phyloP scores from a whole-genome alignment of 2,888 invertebrate species.

The Lacanobia wlatinum region DNA sequence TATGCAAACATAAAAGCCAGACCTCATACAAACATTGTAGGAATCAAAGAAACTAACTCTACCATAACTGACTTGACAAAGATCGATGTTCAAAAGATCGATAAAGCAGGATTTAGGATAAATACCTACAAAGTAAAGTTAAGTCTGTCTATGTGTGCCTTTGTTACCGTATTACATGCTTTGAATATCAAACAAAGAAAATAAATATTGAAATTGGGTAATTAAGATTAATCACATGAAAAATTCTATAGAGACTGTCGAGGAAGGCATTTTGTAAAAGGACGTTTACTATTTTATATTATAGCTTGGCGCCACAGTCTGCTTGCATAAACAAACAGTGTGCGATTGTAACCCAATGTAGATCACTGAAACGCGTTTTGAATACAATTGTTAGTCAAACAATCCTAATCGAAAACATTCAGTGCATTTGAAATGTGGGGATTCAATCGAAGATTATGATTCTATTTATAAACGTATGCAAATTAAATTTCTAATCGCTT shows the following conservation, averaged over 20 bases:
- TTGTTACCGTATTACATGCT: constrained; percentile 56
- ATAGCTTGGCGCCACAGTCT: constrained; percentile 49
- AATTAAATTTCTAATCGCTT: constrained; percentile 47
- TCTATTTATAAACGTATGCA: constrained; percentile 22
- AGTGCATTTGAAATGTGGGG: constrained; percentile 43
- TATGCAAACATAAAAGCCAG: constrained; percentile 26
- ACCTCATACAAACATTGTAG: constrained; percentile 13
- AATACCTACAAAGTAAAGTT: constrained; percentile 35
- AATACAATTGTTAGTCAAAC: constrained; percentile 55
- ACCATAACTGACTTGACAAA: constrained; percentile 16
- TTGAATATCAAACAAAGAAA: constrained; percentile 62
- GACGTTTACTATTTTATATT: constrained; percentile 48
- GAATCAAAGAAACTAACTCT: constrained; percentile 37
- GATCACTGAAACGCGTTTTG: constrained; percentile 60
- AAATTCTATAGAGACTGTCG: constrained; percentile 33
- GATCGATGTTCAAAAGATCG: constrained; percentile 15
- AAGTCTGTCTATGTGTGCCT: constrained; percentile 33
- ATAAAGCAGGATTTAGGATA: constrained; percentile 29
- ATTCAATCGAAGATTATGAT: constrained; percentile 24
- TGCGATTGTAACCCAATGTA: constrained; percentile 52
- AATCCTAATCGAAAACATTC: constrained; percentile 48
- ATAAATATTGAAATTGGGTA: constrained; percentile 64
- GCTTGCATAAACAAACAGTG: constrained; percentile 59
- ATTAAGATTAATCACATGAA: constrained; percentile 62
- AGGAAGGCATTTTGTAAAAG: constrained; percentile 24